phyloP scores from a whole-genome alignment of 2,113 vertebrate species.

The Setophaga petechia region DNA sequence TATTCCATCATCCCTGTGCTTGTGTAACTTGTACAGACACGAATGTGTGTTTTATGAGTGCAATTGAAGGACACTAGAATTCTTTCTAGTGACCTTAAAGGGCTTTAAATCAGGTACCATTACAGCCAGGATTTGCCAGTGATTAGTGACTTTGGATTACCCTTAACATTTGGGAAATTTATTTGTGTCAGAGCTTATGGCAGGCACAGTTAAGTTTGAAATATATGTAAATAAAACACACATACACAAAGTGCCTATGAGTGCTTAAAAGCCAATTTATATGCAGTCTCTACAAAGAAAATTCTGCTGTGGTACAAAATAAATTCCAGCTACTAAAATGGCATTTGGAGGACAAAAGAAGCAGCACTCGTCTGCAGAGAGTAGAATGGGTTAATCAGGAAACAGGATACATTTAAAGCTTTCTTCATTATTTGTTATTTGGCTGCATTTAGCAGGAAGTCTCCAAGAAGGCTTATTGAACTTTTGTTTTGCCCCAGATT shows the following conservation, averaged over 20 bases:
- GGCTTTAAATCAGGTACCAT: neutral
- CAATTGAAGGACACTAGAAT: neutral
- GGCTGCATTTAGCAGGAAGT: neutral
- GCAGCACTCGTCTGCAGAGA: neutral
- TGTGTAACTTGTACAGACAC: neutral
- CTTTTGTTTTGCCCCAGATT: neutral
- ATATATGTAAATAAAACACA: neutral
- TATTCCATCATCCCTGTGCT: neutral
- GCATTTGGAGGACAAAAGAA: neutral
- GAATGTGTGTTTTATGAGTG: neutral
- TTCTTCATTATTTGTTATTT: neutral
- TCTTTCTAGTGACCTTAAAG: slow-evolving; percentile 4
- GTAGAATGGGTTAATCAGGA: neutral
- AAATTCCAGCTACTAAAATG: neutral
- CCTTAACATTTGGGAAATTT: neutral
- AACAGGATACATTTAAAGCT: neutral
- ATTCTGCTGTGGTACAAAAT: neutral
- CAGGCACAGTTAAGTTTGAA: neutral
- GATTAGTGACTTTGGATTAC: neutral
- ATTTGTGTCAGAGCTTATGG: neutral
- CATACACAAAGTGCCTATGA: neutral
- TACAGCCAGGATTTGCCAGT: neutral
- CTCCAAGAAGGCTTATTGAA: neutral
- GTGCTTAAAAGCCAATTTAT: neutral
- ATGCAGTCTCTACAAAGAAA: neutral